Evolutionary conservation across 2,113 vertebrate species (phyloP).

Genomic region (Procavia capensis): DNA sequence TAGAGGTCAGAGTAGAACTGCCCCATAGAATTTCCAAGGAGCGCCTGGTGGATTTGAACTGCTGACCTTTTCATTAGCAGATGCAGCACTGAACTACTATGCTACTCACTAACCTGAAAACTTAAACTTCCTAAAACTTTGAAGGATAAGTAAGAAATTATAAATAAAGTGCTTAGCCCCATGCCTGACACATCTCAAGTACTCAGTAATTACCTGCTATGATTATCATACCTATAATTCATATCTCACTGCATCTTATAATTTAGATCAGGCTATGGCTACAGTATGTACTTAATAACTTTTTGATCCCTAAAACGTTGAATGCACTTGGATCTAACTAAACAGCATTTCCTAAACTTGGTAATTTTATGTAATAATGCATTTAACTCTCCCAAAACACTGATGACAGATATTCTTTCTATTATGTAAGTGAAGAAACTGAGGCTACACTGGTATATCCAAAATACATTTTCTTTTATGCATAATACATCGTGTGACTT

Average conservation of each 20-base stretch:
- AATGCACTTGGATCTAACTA: not conserved
- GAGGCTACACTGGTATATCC: not conserved
- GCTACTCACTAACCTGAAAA: not conserved
- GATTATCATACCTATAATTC: not conserved
- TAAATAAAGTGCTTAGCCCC: not conserved
- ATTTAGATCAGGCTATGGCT: no score
- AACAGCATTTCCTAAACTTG: not conserved
- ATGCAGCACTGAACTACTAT: no score
- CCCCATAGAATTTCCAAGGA: no score
- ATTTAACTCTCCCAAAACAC: not conserved
- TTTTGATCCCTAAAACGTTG: not conserved
- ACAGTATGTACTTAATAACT: not conserved
- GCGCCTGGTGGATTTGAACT: no score
- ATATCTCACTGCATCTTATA: fast-evolving
- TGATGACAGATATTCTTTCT: not conserved
- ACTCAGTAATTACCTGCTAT: not conserved
- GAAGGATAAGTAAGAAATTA: not conserved
- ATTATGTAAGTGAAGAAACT: not conserved
- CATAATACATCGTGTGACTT: not conserved
- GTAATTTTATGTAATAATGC: not conserved
- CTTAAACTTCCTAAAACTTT: no score
- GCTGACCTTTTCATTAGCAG: no score
- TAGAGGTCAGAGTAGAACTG: no score
- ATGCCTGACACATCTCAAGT: not conserved
- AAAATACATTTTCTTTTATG: not conserved